Evolutionary conservation across 2,797 vertebrate species (phyloP), one percentile per base, ranked within the genome.

Genomic region (Mormyrus proboscirostris): DNA sequence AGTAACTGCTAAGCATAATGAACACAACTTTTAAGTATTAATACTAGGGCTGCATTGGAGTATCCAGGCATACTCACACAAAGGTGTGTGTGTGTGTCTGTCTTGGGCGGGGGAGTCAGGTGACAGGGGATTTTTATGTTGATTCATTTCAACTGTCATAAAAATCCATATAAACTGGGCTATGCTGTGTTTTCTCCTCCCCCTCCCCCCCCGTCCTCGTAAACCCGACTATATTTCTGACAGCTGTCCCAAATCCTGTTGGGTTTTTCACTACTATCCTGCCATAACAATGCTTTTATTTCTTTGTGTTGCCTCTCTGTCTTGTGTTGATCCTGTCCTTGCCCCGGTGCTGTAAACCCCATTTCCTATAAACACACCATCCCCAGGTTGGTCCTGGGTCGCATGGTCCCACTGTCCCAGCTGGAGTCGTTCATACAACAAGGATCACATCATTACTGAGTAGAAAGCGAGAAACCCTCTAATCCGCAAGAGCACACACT

Each of bases 121-220:
- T 41, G 73, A 79, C 73, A 79, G 73, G 33, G 16, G 14, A 41
- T 19, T 41, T 79, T 79, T 44, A 44, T 79, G 73, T 44, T 79
- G 73, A 79, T 41, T 79, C 73, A 79, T 79, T 69, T 79, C 73
- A 79, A 79, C 73, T 79, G 73, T 79, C 73, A 79, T 41, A 44
- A 79, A 79, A 79, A 79, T 79, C 73, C 73, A 79, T 44, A 38
- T 79, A 41, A 79, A 79, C 38, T 79, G 33, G 73, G 33, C 38
- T 79, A 79, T 79, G 38, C 73, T 79, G 14, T 76, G 29, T 73
- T 62, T 62, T 62, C 59, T 62, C 7, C 59, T 5, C 65, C 33
- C 5, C 65, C 0, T 29, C 10, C 29, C 1, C 19, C 33, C 38
- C 16, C 73, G 0, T 33, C 14, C 73, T 41, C 16, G 14, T 79